A percentile compares a stretch with the other conserved stretches of the same genome.
These are phyloP conservation scores for Lasius platythorax DNA, from an alignment of 2,888 invertebrate genomes.

Conservation along the genomic window DNA sequence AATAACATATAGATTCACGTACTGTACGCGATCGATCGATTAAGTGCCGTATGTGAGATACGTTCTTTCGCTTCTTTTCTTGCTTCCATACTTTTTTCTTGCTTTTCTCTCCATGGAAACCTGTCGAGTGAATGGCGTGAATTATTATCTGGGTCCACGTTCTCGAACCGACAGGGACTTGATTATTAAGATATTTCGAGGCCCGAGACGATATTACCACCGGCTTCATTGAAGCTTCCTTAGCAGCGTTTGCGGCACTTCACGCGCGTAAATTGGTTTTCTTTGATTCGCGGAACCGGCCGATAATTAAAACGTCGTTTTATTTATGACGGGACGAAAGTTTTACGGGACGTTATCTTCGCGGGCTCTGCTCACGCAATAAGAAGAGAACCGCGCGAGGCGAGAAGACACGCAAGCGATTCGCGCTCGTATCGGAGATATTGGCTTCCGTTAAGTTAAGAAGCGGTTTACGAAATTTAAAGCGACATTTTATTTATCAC, in stretches of 20 bases:
- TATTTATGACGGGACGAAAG: slow-evolving; percentile 46
- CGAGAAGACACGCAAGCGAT: slow-evolving; percentile 30
- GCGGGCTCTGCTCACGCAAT: background rate
- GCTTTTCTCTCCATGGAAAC: slow-evolving; percentile 35
- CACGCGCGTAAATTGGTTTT: slow-evolving; percentile 35
- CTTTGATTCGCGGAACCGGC: slow-evolving; percentile 46
- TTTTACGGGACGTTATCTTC: slow-evolving; percentile 41
- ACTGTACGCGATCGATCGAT: slow-evolving; percentile 14
- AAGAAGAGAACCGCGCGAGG: background rate
- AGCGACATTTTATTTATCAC: slow-evolving; percentile 29
- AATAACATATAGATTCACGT: background rate
- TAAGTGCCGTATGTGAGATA: background rate
- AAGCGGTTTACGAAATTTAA: slow-evolving; percentile 51
- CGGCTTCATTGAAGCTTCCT: slow-evolving; percentile 43
- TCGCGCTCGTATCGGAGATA: slow-evolving; percentile 33
- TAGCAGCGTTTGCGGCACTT: slow-evolving; percentile 25
- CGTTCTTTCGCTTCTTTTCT: slow-evolving; percentile 28
- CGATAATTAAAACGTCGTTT: slow-evolving; percentile 55
- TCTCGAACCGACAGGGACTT: slow-evolving; percentile 52
- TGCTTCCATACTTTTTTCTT: slow-evolving; percentile 38
- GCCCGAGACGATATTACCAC: slow-evolving; percentile 53
- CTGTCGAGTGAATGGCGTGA: slow-evolving; percentile 60
- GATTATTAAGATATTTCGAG: slow-evolving; percentile 72
- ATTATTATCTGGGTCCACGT: slow-evolving; percentile 67
- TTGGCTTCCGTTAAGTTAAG: slow-evolving; percentile 45